Evolutionary conservation across 1,140 invertebrate species (phyloP).

Genomic region (Drosophila oshimai): DNA sequence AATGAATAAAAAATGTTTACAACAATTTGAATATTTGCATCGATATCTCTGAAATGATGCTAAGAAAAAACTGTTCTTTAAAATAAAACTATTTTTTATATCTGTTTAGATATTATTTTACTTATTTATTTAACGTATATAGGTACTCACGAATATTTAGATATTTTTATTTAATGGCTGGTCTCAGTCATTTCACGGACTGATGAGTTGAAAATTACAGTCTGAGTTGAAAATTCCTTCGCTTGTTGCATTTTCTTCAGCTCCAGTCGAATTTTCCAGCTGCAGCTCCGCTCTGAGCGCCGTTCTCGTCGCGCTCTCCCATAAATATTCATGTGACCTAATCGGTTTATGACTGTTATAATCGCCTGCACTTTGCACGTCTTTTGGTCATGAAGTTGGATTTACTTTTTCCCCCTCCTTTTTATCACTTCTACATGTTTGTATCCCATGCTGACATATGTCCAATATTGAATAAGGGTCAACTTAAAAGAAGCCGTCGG

Average conservation of each 20-base stretch:
- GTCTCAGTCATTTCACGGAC: neutral
- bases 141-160: neutral
- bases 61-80: too few relatives aligned
- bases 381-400: constrained; percentile 54
- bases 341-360: constrained; percentile 69
- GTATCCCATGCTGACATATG: constrained; percentile 29
- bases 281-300: neutral
- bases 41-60: neutral
- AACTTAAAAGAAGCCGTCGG: neutral
- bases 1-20: constrained; percentile 4
- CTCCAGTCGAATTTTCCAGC: constrained; percentile 1
- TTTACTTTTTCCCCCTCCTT: neutral
- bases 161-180: neutral
- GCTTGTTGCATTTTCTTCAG: constrained; percentile 58
- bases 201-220: constrained; percentile 29
- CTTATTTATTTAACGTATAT: neutral
- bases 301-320: constrained; percentile 22
- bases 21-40: neutral
- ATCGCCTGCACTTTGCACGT: constrained; percentile 59
- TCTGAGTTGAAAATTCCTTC: constrained; percentile 11
- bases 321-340: constrained; percentile 76
- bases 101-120: too few relatives aligned
- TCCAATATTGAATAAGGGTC: constrained; percentile 31
- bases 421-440: constrained; percentile 4
- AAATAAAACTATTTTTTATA: too few relatives aligned